These are phyloP conservation scores for Sinocyclocheilus rhinocerous DNA, from an alignment of 2,113 vertebrate genomes.

Conservation along the genomic window DNA sequence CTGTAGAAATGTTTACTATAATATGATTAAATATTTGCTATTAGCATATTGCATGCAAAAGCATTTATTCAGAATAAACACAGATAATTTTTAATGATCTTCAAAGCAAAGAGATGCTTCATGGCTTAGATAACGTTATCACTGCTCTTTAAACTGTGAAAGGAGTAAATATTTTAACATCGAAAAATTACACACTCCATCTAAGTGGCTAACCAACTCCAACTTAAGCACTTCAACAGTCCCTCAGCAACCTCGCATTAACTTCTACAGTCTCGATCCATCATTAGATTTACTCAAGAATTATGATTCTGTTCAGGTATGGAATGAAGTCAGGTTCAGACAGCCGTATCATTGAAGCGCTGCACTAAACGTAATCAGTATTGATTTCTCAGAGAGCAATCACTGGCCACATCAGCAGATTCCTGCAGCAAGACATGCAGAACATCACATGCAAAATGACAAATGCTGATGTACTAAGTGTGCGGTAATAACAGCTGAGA, in stretches of 20 bases:
- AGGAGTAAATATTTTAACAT: conserved; percentile 19
- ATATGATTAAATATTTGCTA: not conserved
- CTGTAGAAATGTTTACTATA: not conserved
- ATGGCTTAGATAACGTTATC: not conserved
- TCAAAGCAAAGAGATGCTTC: not conserved
- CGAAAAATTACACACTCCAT: not conserved
- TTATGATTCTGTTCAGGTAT: conserved; percentile 13
- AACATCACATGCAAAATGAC: not conserved
- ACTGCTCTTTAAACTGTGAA: conserved; percentile 11
- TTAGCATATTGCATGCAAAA: not conserved
- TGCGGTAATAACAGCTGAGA: not conserved
- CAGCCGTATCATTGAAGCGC: not conserved
- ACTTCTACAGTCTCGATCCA: not conserved
- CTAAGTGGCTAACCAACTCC: not conserved
- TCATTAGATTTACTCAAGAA: conserved; percentile 31
- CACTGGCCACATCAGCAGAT: not conserved
- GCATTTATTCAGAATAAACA: conserved; percentile 2
- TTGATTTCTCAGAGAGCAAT: not conserved
- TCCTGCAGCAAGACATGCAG: not conserved
- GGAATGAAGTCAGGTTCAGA: not conserved
- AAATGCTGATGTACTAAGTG: not conserved
- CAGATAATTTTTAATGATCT: not conserved
- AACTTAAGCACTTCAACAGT: not conserved
- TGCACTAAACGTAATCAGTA: conserved; percentile 32
- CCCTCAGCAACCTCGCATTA: not conserved